Percentiles rank a stretch among this genome's conserved stretches.
phyloP scores from a whole-genome alignment of 2,888 invertebrate genomes.

The Cyrtodaria siliqua region DNA sequence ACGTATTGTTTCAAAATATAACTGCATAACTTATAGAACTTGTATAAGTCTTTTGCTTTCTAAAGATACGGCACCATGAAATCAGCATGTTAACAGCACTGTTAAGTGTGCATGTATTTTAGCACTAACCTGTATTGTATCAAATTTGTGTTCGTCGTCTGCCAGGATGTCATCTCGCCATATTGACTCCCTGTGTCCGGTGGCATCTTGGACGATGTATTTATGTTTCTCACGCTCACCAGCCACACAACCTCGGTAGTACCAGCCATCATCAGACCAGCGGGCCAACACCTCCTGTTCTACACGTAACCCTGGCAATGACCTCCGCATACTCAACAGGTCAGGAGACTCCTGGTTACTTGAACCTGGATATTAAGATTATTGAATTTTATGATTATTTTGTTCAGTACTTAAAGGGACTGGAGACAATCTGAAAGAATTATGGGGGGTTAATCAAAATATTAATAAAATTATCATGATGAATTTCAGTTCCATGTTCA shows the following conservation, averaged over 20 bases:
- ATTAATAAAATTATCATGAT: too few relatives aligned
- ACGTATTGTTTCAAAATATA: too few relatives aligned
- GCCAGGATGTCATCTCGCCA: slow-evolving; percentile 82
- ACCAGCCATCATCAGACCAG: slow-evolving; percentile 85
- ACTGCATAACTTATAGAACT: too few relatives aligned
- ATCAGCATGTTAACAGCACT: too few relatives aligned
- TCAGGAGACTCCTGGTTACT: slow-evolving; percentile 4
- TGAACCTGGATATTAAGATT: slow-evolving; percentile 3
- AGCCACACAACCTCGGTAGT: slow-evolving; percentile 78
- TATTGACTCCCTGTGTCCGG: slow-evolving; percentile 78
- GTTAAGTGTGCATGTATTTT: too few relatives aligned
- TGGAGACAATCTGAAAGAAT: too few relatives aligned
- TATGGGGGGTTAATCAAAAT: too few relatives aligned
- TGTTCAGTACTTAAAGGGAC: neutral
- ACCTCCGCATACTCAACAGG: slow-evolving; percentile 2
- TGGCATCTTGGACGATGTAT: slow-evolving; percentile 82
- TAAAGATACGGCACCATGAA: too few relatives aligned
- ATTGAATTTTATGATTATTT: neutral
- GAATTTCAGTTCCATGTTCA: too few relatives aligned
- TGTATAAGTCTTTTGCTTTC: too few relatives aligned
- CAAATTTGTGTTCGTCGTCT: slow-evolving; percentile 76
- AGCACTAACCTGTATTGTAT: slow-evolving; percentile 79
- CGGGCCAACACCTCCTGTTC: slow-evolving; percentile 83
- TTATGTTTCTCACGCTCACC: slow-evolving; percentile 72
- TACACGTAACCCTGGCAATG: slow-evolving; percentile 3